Evolutionary conservation across 2,113 vertebrate species (phyloP), one percentile per base, ranked within the genome.

Genomic region (Hiodon tergisus): DNA sequence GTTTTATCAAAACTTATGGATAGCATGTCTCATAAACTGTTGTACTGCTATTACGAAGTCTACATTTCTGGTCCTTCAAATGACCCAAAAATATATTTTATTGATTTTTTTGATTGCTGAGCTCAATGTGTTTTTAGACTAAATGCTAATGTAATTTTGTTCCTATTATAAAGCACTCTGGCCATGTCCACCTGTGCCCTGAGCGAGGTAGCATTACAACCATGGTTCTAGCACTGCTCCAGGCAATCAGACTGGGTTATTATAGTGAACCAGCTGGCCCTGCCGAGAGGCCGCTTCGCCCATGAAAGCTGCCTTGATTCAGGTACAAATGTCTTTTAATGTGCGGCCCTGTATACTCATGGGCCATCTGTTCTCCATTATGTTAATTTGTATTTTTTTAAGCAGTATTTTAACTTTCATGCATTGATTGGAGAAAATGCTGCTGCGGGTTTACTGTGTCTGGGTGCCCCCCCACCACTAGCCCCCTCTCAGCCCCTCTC

Each of bases 341-440:
- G 81, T 73, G 86, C 78, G 86, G 70, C 75, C 80, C 83, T 78
- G 72, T 77, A 83, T 85, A 83, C 77, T 75, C 76, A 79, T 73
- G 86, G 77, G 62, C 83, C 86, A 89, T 91, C 89, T 91, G 85
- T 82, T 92, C 90, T 87, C 85, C 81, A 87, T 92, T 90, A 91
- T 71, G 76, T 78, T 88, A 81, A 83, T 89, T 86, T 87, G 83
- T 87, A 82, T 57, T 62, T 58, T 57, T 51, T 73, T 77, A 79
- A 81, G 69, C 4, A 76, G 61, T 65, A 65, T 73, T 83, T 81
- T 76, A 73, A 82, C 81, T 82, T 75, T 65, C 77, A 46, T 51
- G 75, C 67, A 69, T 77, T 71, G 6, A 73, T 69, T 66, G 74
- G 71, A 77, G 76, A 61, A 77, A 78, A 9, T n/a, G 16, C 31